Conservation (phyloP, 2,797 vertebrate species). For the Malurus splendens region DNA sequence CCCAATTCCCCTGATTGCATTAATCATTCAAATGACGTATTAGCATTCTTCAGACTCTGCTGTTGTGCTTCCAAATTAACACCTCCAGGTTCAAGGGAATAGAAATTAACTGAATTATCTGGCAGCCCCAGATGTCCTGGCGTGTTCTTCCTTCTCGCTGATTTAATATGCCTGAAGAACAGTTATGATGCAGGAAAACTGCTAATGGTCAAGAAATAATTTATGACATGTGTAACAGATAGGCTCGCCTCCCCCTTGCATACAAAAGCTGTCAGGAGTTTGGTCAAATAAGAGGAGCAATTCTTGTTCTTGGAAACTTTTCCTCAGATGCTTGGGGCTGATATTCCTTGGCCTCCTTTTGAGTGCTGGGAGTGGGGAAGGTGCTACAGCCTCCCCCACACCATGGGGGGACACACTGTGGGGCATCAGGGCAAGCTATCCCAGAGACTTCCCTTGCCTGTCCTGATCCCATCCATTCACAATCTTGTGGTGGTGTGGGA, state of each 20-base stretch:
- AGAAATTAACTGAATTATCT: constrained; percentile 94
- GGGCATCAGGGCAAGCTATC: rapidly evolving
- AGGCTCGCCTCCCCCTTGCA: constrained; percentile 51
- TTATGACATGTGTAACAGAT: constrained; percentile 75
- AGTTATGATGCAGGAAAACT: constrained; percentile 81
- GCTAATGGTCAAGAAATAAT: constrained; percentile 88
- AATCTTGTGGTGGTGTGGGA: not conserved
- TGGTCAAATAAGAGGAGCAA: constrained; percentile 6
- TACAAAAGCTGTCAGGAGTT: constrained; percentile 45
- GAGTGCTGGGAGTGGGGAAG: rapidly evolving
- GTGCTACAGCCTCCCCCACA: rapidly evolving
- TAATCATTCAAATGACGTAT: constrained; percentile 94
- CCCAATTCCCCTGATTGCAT: constrained; percentile 88
- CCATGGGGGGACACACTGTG: rapidly evolving
- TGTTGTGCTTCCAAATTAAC: constrained; percentile 92
- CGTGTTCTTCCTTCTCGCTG: constrained; percentile 76
- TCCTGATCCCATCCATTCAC: not conserved
- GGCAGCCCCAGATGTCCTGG: constrained; percentile 90
- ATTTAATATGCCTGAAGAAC: constrained; percentile 87
- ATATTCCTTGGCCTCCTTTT: not conserved
- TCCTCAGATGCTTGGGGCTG: rapidly evolving
- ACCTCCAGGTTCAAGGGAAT: constrained; percentile 94
- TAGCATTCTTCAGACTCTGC: constrained; percentile 91
- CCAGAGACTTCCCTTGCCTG: not conserved
- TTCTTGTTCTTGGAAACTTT: constrained; percentile 8